Percentiles rank a stretch among this genome's conserved stretches.
phyloP scores from a whole-genome alignment of 2,888 invertebrate genomes.

The Tinea pellionella region DNA sequence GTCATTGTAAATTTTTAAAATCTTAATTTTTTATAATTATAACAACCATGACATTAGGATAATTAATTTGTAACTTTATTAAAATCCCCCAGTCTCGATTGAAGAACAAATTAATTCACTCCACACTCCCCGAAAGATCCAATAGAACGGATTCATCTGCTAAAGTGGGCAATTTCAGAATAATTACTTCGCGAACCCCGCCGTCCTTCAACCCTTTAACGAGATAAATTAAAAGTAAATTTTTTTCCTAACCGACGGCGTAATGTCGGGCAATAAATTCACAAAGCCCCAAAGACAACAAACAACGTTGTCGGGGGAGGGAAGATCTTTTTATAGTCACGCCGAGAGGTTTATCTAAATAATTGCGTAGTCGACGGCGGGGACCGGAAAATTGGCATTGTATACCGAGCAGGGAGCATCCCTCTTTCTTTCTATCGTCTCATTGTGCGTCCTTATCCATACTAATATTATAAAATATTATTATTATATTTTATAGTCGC shows the following conservation, averaged over 20 bases:
- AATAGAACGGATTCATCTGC: conserved; percentile 63
- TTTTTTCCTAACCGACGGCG: conserved; percentile 64
- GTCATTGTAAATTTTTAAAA: no score
- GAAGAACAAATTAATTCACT: conserved; percentile 47
- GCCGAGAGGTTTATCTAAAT: conserved; percentile 70
- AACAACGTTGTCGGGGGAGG: conserved; percentile 49
- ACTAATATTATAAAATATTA: neutral
- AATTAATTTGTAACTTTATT: neutral
- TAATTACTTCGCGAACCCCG: conserved; percentile 66
- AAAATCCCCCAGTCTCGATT: neutral
- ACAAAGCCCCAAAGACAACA: conserved; percentile 68
- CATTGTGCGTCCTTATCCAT: neutral
- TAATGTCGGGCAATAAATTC: conserved; percentile 64
- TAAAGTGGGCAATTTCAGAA: conserved; percentile 68
- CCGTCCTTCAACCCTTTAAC: conserved; percentile 69
- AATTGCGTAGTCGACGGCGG: conserved; percentile 67
- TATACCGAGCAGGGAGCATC: conserved; percentile 17
- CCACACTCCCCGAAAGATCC: conserved; percentile 52
- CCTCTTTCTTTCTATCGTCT: neutral
- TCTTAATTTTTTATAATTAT: neutral
- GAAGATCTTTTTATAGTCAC: conserved; percentile 68
- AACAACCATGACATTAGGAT: neutral
- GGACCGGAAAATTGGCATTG: conserved; percentile 67
- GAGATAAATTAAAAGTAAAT: conserved; percentile 71
- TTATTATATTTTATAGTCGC: no score